Conservation (phyloP, 2,797 vertebrate genomes). For the Dromococcyx pavoninus region DNA sequence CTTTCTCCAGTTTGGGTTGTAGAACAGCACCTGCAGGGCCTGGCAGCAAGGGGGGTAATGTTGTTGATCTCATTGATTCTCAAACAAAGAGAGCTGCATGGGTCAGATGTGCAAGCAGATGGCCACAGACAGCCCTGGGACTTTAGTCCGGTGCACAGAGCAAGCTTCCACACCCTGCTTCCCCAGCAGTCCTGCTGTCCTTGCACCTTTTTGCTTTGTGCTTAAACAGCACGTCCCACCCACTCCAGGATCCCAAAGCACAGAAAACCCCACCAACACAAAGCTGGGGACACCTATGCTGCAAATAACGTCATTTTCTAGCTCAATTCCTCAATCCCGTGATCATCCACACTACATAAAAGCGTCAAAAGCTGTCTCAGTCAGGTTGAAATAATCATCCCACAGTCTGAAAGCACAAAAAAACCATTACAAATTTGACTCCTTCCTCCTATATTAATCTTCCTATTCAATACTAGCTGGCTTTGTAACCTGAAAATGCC, state of each 20-base stretch:
- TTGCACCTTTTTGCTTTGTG: rapidly evolving
- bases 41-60: background rate
- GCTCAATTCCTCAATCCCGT: rapidly evolving
- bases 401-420: background rate
- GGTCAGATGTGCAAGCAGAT: constrained; percentile 5
- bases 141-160: background rate
- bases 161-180: background rate
- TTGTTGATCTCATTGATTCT: background rate
- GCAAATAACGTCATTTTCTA: background rate
- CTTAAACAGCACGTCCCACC: background rate
- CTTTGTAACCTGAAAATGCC: background rate
- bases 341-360: background rate
- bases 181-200: background rate
- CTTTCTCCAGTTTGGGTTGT: background rate
- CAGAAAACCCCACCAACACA: background rate
- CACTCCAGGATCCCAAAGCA: background rate
- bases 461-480: background rate
- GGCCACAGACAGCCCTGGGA: background rate
- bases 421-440: background rate
- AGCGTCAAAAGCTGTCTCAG: rapidly evolving
- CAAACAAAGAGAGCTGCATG: background rate
- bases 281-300: background rate
- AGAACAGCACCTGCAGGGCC: constrained; percentile 56
- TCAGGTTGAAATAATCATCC: background rate
- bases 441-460: background rate